Evolutionary conservation across 2,113 vertebrate genomes (phyloP), one percentile per base, ranked within the genome.

Genomic region (Gavialis gangeticus): DNA sequence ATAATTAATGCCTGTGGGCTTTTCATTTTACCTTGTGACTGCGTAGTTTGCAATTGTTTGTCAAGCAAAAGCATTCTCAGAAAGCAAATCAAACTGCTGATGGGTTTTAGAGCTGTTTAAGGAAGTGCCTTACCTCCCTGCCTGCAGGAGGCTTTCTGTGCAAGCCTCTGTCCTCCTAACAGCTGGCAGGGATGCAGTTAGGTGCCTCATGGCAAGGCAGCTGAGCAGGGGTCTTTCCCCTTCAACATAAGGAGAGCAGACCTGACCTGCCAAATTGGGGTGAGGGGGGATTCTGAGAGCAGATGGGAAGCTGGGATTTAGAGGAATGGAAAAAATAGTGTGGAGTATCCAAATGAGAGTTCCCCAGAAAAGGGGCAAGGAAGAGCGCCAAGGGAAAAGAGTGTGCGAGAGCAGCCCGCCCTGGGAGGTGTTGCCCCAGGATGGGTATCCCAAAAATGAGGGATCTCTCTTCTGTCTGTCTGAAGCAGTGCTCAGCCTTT

Each of bases 1-100:
- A 98, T 98, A 98, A 98, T 98, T 97, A 98, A 98, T 98, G 97
- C 98, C 98, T 96, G 95, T 96, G 97, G 97, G 98, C 95, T 97
- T 98, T 98, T 97, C 89, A 87, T 97, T 98, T 97, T 97, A 98
- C 98, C 97, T 98, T 97, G 95, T 56, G 89, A 97, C 94, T 92
- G 88, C 91, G 95, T 96, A 97, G 96, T 93, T 97, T 92, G 97
- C 97, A 95, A 97, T 97, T 98, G 97, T 98, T 98, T 98, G 96
- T 96, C 92, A 93, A 98, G 90, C 91, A 96, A 96, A 97, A 97
- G 91, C 89, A 28, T 96, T 97, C 92, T 96, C 90, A 69, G 90
- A 97, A 98, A 98, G 94, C 92, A 97, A 97, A 98, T 94, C 97
- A 96, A 97, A 97, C 94, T 95, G 89, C 78, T 25, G 90, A 93